phyloP scores from a whole-genome alignment of 2,113 vertebrate species.

The Heterocephalus glaber region DNA sequence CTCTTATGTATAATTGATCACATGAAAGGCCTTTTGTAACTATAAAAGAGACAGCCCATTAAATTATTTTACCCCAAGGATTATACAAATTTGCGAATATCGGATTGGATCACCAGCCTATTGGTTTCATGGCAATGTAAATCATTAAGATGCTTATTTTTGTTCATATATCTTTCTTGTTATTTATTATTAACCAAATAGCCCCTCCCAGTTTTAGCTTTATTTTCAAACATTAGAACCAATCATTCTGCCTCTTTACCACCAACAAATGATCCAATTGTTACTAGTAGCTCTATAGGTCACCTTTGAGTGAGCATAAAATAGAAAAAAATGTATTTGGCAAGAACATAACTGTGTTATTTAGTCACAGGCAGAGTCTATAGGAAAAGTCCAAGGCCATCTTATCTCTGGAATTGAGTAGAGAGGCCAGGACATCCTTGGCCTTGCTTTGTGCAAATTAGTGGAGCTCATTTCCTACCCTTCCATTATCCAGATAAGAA shows the following conservation, averaged over 20 bases:
- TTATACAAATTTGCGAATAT: slow-evolving; percentile 89
- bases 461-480: slow-evolving; percentile 2
- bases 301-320: not conserved
- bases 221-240: slow-evolving; percentile 79
- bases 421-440: not conserved
- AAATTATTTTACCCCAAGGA: slow-evolving; percentile 90
- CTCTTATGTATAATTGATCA: slow-evolving; percentile 92
- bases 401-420: slow-evolving; percentile 23
- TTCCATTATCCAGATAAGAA: slow-evolving; percentile 55
- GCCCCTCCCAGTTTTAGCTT: slow-evolving; percentile 84
- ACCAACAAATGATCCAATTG: slow-evolving; percentile 14
- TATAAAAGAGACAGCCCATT: slow-evolving; percentile 91
- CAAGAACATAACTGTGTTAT: not conserved
- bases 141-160: slow-evolving; percentile 87
- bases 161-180: slow-evolving; percentile 85
- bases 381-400: not conserved
- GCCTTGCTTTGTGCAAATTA: not conserved
- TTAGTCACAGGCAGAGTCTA: slow-evolving; percentile 5
- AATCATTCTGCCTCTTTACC: slow-evolving; percentile 68
- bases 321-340: not conserved
- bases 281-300: not conserved
- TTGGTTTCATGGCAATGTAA: slow-evolving; percentile 87
- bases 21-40: slow-evolving; percentile 90
- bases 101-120: slow-evolving; percentile 86
- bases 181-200: slow-evolving; percentile 86